These are phyloP conservation scores for Drosophila willistoni DNA, from an alignment of 1,140 invertebrate genomes.

Conservation along the genomic window DNA sequence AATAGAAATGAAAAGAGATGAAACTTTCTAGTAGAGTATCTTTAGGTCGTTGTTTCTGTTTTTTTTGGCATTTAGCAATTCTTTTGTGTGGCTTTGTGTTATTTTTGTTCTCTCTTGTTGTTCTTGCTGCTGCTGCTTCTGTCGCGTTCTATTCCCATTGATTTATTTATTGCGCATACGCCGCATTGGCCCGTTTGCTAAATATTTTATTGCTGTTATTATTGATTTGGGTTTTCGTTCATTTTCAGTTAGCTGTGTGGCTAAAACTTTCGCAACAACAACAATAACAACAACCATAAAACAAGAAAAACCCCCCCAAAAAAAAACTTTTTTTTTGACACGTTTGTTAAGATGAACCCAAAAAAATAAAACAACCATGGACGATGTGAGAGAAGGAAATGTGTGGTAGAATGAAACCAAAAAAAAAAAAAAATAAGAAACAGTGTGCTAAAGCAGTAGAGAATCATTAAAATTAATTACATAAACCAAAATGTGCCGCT, in stretches of 20 bases:
- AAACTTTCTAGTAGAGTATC: background rate
- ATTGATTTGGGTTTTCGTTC: slow-evolving; percentile 51
- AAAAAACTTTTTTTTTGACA: slow-evolving; percentile 40
- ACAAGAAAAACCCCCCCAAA: slow-evolving; percentile 25
- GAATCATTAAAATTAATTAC: slow-evolving; percentile 78
- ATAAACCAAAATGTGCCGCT: slow-evolving; percentile 68
- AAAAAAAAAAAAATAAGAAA: too few species aligned
- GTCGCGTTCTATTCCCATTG: slow-evolving; percentile 25
- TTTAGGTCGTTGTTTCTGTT: background rate
- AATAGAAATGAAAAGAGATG: too few species aligned
- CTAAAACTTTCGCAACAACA: slow-evolving; percentile 17
- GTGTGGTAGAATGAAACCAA: background rate
- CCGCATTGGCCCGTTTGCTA: slow-evolving; percentile 30
- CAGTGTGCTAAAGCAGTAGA: slow-evolving; percentile 30
- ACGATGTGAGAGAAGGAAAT: too few species aligned
- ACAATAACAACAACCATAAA: slow-evolving; percentile 22
- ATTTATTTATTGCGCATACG: slow-evolving; percentile 59
- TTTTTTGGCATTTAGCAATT: background rate
- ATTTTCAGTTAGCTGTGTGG: slow-evolving; percentile 21
- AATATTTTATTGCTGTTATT: slow-evolving; percentile 61
- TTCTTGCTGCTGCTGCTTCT: background rate
- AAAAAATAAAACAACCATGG: background rate
- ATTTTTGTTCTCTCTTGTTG: background rate
- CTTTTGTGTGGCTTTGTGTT: slow-evolving; percentile 6
- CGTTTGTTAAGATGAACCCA: slow-evolving; percentile 37